Base-by-base conservation (phyloP, 1,140 invertebrate species). In the Condylostylus longicornis region DNA sequence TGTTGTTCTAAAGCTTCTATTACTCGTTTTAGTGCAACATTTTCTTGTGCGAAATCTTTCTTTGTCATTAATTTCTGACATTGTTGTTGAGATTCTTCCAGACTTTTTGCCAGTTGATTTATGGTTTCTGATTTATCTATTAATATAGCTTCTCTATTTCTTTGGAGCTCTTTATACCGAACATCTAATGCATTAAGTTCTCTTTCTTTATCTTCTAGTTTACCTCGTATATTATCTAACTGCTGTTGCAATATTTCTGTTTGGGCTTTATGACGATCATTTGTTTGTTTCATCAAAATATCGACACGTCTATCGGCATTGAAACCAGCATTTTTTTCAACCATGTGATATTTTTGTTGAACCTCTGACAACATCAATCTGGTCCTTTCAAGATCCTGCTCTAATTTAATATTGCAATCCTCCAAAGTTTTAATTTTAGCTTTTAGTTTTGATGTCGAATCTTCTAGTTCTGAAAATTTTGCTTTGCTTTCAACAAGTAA, bases 111-210 rank as follows among this genome's bases (percentile, higher is more conserved):
- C 0, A 71, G 39, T 25, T 65, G 53, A 45, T 70, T 70, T 15
- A 71, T 69, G 17, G 61, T 69, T 1, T 54, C 54, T 0, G 67
- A 63, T 38, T 72, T 71, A 19, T 71, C 68, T 34, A 67, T 48
- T 7, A 72, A 35, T 42, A 71, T 57, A 5, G 61, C 54, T 42
- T 71, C 68, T 35, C 69, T 66, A 19, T 63, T 62, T 18, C 56
- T 51, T 22, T 70, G 67, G n/a, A 66, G 42, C 3, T 69, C 62
- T 40, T 61, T 54, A 43, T 67, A 70, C 9, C 66, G 61, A 18
- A 59, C 58, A 31, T 68, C 63, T 37, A 70, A 48, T 19, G 48
- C 46, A 38, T 68, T 66, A 27, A 69, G 51, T 46, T 72, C 68
- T 34, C 62, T 65, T 32, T 67, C 63, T 54, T 70, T 55, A 27